These are phyloP conservation scores for Myiopsitta monachus DNA, from an alignment of 2,113 vertebrate genomes.

Conservation along the genomic window DNA sequence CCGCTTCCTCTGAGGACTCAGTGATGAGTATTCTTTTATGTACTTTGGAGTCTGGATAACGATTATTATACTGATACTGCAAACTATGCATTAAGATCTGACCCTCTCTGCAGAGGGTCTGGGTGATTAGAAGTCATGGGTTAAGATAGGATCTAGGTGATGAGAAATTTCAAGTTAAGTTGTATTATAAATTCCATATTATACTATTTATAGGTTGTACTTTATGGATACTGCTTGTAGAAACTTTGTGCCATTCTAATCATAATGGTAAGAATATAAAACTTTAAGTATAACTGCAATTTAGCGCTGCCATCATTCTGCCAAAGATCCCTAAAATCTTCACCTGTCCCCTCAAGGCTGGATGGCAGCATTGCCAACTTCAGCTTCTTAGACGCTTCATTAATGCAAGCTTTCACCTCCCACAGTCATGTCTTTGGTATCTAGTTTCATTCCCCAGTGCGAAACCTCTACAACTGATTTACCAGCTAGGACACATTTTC, in stretches of 20 bases:
- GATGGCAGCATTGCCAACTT: neutral
- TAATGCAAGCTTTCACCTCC: neutral
- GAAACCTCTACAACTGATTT: neutral
- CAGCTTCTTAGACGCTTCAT: neutral
- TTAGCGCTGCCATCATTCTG: neutral
- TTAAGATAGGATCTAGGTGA: neutral
- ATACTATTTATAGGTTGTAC: neutral
- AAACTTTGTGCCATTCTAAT: neutral
- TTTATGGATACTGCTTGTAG: neutral
- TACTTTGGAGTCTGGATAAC: neutral
- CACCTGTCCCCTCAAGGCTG: rapidly evolving
- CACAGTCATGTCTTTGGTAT: neutral
- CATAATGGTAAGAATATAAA: neutral
- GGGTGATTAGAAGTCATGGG: neutral
- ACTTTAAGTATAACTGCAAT: neutral
- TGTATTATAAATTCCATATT: neutral
- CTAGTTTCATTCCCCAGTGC: neutral
- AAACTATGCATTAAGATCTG: neutral
- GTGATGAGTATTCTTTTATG: neutral
- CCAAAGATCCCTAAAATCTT: neutral
- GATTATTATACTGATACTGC: neutral
- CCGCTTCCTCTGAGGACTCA: rapidly evolving
- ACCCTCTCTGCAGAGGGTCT: neutral
- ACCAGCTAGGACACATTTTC: neutral
- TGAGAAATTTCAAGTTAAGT: neutral